Evolutionary conservation across 2,797 vertebrate genomes (phyloP).

Genomic region (Chiroxiphia lanceolata): DNA sequence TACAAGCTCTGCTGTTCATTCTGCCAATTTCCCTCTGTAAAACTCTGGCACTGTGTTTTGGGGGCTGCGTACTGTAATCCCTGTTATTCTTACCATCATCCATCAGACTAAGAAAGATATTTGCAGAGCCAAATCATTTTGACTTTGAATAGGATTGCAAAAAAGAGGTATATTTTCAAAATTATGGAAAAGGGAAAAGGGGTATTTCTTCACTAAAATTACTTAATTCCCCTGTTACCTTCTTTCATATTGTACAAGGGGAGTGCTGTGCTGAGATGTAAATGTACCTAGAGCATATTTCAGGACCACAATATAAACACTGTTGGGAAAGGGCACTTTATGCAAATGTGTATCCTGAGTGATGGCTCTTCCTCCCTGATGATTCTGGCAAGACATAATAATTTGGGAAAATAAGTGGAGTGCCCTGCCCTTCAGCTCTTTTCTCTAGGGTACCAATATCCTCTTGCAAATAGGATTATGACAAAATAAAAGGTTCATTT

Average conservation of each 20-base stretch:
- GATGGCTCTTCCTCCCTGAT: constrained; percentile 20
- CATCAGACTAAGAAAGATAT: background rate
- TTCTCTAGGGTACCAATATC: background rate
- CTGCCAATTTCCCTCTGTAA: background rate
- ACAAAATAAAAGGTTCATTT: constrained; percentile 19
- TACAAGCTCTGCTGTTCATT: background rate
- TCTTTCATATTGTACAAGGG: background rate
- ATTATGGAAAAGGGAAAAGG: background rate
- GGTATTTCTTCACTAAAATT: background rate
- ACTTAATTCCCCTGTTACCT: background rate
- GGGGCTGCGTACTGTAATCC: background rate
- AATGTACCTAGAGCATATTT: background rate
- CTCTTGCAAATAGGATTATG: background rate
- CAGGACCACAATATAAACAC: background rate
- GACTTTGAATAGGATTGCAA: background rate
- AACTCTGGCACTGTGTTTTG: background rate
- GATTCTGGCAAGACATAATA: constrained; percentile 20
- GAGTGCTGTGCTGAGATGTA: background rate
- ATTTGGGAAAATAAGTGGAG: constrained; percentile 10
- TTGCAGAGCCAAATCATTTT: background rate
- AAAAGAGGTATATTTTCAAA: background rate
- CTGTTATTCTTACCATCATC: background rate
- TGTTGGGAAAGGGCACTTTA: constrained; percentile 31
- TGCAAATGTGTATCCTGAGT: constrained; percentile 20
- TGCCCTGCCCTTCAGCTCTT: background rate